Evolutionary conservation across 2,888 invertebrate species (phyloP).

Genomic region (Athetis lepigone): DNA sequence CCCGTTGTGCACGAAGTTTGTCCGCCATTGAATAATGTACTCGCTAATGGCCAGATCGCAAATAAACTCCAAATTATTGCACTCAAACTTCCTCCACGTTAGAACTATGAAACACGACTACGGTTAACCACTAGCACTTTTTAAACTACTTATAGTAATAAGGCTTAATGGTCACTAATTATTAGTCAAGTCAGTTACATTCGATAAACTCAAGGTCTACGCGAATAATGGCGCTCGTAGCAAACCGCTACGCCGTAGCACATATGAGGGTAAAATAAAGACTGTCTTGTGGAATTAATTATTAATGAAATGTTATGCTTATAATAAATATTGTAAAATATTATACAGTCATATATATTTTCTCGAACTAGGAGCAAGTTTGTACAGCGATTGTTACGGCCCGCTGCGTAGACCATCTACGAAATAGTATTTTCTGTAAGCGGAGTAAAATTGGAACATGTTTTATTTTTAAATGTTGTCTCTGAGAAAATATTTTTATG

Average conservation of each 20-base stretch:
- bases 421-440: conserved; percentile 66
- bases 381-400: conserved; percentile 67
- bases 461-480: conserved; percentile 54
- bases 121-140: conserved; percentile 56
- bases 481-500: conserved; percentile 30
- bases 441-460: conserved; percentile 50
- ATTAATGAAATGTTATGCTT: conserved; percentile 60
- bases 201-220: conserved; percentile 44
- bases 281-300: conserved; percentile 41
- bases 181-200: conserved; percentile 25
- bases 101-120: conserved; percentile 71
- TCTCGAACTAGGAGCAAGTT: conserved; percentile 63
- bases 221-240: conserved; percentile 48
- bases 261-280: conserved; percentile 41
- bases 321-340: conserved; percentile 67
- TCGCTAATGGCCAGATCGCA: conserved; percentile 85
- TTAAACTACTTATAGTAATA: conserved; percentile 41
- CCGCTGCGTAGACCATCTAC: conserved; percentile 67
- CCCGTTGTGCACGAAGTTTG: conserved; percentile 69
- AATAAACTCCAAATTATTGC: conserved; percentile 88
- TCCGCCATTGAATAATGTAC: conserved; percentile 85
- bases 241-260: conserved; percentile 64
- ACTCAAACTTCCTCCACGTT: conserved; percentile 76
- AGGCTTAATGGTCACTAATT: conserved; percentile 1
- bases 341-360: conserved; percentile 64